Evolutionary conservation across 2,888 invertebrate species (phyloP), one percentile per base, ranked within the genome.

Genomic region (Nymphalis urticae): DNA sequence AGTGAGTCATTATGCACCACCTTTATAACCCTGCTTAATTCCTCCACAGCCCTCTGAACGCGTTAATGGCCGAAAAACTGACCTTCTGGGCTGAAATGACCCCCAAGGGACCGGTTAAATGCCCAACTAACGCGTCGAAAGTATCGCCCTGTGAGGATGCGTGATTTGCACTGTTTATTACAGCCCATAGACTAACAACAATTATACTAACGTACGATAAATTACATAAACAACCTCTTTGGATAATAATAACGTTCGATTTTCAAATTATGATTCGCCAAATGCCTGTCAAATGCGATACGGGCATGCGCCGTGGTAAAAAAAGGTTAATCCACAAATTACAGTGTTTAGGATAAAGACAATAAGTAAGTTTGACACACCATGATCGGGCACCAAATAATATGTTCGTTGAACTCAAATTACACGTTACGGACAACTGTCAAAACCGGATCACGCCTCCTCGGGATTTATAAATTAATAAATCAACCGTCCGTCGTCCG

Each of bases 51-150:
- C 88, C 88, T 84, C 86, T 86, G 88, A 87, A 85, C 83, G 85
- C 84, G 84, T 84, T 91, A 92, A 92, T 89, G 89, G 83, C 77
- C 89, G 87, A 91, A 90, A 90, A 91, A 92, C 90, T 92, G 91
- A 89, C 91, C 91, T 88, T 82, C 85, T 82, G 85, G 83, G 84
- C 77, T 82, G 64, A 81, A 88, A 90, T 82, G 83, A 85, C 83
- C 82, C 89, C 77, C 84, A 24, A 47, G 90, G 86, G 92, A 82
- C 81, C 85, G 83, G 82, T 91, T 89, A 85, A 84, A 82, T 80
- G 82, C 80, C 80, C 80, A 82, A 84, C 85, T 82, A 82, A 84
- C 81, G 77, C 78, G 76, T 77, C 75, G 77, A 73, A 77, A 76
- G 76, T 71, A 75, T 72, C 72, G 71, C 70, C 64, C 75, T 76